Evolutionary conservation across 2,888 invertebrate species (phyloP).

Genomic region (Spilarctia lutea): DNA sequence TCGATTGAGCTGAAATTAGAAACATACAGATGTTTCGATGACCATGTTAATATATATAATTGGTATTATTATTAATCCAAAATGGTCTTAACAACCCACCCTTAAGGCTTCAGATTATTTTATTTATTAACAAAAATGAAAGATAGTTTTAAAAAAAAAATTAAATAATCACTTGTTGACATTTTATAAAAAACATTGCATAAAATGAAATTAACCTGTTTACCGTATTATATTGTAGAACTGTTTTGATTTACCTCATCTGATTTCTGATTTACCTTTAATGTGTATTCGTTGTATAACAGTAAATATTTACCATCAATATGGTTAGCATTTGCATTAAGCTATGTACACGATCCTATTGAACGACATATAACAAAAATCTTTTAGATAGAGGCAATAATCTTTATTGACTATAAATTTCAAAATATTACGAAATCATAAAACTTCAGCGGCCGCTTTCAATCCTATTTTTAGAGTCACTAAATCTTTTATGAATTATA

Average conservation of each 20-base stretch:
- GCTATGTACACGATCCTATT: constrained; percentile 6
- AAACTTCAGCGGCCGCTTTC: constrained; percentile 45
- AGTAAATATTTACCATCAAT: not conserved
- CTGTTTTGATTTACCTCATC: too few relatives aligned
- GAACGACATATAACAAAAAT: constrained; percentile 8
- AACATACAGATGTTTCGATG: too few relatives aligned
- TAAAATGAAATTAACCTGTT: not conserved
- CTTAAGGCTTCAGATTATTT: too few relatives aligned
- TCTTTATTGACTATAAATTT: constrained; percentile 50
- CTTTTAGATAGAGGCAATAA: constrained; percentile 17
- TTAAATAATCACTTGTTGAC: too few relatives aligned
- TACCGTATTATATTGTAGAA: not conserved
- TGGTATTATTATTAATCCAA: too few relatives aligned
- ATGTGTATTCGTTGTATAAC: not conserved
- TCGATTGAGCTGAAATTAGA: too few relatives aligned
- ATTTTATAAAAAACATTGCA: not conserved
- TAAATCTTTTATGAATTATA: constrained; percentile 76
- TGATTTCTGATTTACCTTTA: not conserved
- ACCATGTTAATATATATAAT: too few relatives aligned
- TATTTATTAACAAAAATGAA: too few relatives aligned
- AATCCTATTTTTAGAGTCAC: constrained; percentile 42
- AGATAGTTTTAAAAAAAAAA: too few relatives aligned
- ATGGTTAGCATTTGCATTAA: constrained; percentile 5
- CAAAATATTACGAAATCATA: constrained; percentile 41
- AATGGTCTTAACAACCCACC: too few relatives aligned